Base-by-base conservation (phyloP, 1,140 invertebrate species). In the Nasonia longicornis region DNA sequence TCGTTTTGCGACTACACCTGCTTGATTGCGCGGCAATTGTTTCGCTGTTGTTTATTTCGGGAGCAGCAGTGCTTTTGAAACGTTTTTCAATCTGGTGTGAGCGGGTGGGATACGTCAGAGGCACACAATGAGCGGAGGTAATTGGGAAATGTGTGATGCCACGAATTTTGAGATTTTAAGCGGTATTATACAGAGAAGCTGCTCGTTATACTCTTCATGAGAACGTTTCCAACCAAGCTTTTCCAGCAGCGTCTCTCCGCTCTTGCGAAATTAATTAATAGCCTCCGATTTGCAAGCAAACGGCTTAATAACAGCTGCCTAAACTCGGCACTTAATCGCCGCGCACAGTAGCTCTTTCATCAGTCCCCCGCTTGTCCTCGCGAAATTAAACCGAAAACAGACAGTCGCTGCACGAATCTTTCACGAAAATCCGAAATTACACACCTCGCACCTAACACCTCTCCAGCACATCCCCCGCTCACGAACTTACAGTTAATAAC, bases 401-500 rank as follows among this genome's bases (percentile, higher is more conserved):
- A 64, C 10, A 22, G 35, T 16, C n/a, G 0, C 35, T 7, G 63
- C 42, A 69, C 14, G 2, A 69, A 67, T 26, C 16, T 52, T 20
- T 16, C 48, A 20, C 48, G 12, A 20, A 52, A 52, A 52, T 52
- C 2, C 16, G 2, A 58, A 58, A 58, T 58, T n/a, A 58, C 20
- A 8, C 6, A 16, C 1, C 26, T 31, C 10, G 26, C 48, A 52
- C 14, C 8, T 58, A 3, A 58, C 52, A 58, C 52, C 52, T 58
- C 16, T 58, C 20, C 3, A 26, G 2, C 6, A 3, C 20, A 52
- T 52, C 7, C 38, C 2, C 6, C 38, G 38, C 26, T 35, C 26
- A 12, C 42, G 35, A 71, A 38, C 58, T 52, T 78, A 78, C 77
- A 71, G 77, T 78, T 78, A 78, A 78, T 78, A 71, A 58, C 67